Percentiles rank a stretch among this genome's conserved stretches.
phyloP scores from a whole-genome alignment of 2,113 vertebrate genomes.

The Rutilus rutilus region DNA sequence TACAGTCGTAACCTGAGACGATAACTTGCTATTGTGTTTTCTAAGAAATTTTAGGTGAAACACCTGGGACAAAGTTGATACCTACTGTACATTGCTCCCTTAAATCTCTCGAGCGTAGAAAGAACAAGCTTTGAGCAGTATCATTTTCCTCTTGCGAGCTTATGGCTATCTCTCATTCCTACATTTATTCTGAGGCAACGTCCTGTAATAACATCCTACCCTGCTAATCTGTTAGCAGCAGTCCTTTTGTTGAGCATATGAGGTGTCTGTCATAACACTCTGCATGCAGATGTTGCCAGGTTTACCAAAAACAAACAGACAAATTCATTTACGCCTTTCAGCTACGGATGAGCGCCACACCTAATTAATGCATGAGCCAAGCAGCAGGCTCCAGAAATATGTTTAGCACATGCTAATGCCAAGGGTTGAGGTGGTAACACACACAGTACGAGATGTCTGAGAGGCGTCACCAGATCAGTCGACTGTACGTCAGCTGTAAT shows the following conservation, averaged over 20 bases:
- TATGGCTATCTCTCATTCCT: not conserved
- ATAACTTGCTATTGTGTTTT: not conserved
- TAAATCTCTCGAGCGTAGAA: not conserved
- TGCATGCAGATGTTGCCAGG: constrained; percentile 18
- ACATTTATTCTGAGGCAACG: not conserved
- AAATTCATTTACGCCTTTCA: constrained; percentile 45
- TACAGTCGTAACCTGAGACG: too few species aligned
- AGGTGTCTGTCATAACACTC: constrained; percentile 37
- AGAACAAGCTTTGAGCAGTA: not conserved
- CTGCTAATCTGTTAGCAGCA: constrained; percentile 5
- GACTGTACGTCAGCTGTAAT: not conserved
- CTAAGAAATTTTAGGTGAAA: not conserved
- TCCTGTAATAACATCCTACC: constrained; percentile 10
- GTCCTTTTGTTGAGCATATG: not conserved
- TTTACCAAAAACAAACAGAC: constrained; percentile 38
- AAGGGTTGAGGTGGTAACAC: constrained; percentile 4
- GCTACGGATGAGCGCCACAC: constrained; percentile 10
- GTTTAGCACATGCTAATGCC: constrained; percentile 30
- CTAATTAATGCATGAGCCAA: constrained; percentile 18
- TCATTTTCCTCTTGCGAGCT: not conserved
- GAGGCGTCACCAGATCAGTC: not conserved
- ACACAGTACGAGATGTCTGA: not conserved
- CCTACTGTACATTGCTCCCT: not conserved
- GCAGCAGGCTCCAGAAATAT: constrained; percentile 28
- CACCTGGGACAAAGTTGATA: not conserved